These are phyloP conservation scores for Rallus crepitans DNA, from an alignment of 2,797 vertebrate species.

Conservation along the genomic window DNA sequence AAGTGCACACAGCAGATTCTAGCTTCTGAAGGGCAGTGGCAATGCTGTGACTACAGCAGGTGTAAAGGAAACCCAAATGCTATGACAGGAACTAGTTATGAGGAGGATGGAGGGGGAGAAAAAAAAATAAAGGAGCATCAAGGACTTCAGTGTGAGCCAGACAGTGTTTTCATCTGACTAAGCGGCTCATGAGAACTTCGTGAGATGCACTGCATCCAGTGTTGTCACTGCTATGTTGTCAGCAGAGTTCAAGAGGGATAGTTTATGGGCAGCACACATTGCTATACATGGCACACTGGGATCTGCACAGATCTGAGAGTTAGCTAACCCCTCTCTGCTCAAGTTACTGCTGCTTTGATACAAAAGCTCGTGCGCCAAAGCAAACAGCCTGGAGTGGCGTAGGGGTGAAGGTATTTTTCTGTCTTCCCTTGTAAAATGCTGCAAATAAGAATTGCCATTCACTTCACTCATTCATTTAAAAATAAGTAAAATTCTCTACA, in stretches of 20 bases:
- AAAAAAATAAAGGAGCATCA: not conserved
- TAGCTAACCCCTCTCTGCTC: not conserved
- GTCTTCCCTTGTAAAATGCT: not conserved
- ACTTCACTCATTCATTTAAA: not conserved
- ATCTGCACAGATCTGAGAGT: not conserved
- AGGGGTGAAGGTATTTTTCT: not conserved
- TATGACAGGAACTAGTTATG: not conserved
- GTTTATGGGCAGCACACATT: not conserved
- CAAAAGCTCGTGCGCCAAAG: not conserved
- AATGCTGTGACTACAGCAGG: not conserved
- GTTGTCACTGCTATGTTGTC: not conserved
- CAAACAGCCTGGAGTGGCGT: not conserved
- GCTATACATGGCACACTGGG: rapidly evolving
- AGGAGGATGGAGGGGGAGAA: not conserved
- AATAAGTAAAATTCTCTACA: not conserved
- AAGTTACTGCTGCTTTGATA: not conserved
- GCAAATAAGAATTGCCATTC: not conserved
- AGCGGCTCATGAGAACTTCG: not conserved
- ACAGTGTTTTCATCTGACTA: not conserved
- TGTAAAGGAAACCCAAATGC: not conserved
- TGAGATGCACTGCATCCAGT: not conserved
- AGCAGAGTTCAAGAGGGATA: not conserved
- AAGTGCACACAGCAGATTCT: not conserved
- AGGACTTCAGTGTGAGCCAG: not conserved
- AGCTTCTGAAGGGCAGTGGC: not conserved